These are phyloP conservation scores for Dendroctonus valens DNA, from an alignment of 1,140 invertebrate species.

Conservation along the genomic window DNA sequence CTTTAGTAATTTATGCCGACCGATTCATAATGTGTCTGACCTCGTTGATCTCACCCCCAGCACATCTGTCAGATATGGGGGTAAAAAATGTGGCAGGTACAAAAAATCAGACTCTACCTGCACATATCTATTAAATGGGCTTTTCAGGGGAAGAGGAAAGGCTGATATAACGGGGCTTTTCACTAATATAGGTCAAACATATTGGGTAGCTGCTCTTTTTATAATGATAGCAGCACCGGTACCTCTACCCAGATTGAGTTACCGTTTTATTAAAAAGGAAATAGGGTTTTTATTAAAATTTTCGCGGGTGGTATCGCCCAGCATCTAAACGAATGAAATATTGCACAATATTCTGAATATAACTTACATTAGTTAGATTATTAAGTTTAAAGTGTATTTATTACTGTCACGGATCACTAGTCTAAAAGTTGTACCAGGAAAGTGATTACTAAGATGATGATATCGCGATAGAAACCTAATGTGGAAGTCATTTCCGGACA, in stretches of 20 bases:
- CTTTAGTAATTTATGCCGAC: background rate
- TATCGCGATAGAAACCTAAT: background rate
- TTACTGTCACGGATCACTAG: no score
- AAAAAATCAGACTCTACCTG: slow-evolving; percentile 26
- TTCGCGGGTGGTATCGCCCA: background rate
- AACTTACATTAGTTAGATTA: no score
- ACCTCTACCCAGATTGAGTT: background rate
- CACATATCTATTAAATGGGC: slow-evolving; percentile 13
- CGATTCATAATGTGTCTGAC: background rate
- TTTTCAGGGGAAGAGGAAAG: slow-evolving; percentile 20
- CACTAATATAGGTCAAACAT: slow-evolving; percentile 20
- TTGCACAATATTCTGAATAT: no score
- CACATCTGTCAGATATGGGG: slow-evolving; percentile 11
- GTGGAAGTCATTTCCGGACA: background rate
- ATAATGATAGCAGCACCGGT: slow-evolving; percentile 11
- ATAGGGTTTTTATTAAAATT: slow-evolving; percentile 3
- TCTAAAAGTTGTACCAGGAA: no score
- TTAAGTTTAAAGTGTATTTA: no score
- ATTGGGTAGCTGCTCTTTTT: slow-evolving; percentile 11
- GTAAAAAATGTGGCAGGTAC: slow-evolving; percentile 22
- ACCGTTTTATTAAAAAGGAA: slow-evolving; percentile 4
- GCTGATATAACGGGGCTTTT: slow-evolving; percentile 23
- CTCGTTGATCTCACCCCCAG: slow-evolving; percentile 18
- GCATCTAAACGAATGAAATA: no score
- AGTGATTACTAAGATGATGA: no score